A percentile compares a stretch with the other conserved stretches of the same genome.
These are phyloP conservation scores for Nesometra sesokonis DNA, from an alignment of 35 echinoderm and acorn worm species.

Conservation along the genomic window DNA sequence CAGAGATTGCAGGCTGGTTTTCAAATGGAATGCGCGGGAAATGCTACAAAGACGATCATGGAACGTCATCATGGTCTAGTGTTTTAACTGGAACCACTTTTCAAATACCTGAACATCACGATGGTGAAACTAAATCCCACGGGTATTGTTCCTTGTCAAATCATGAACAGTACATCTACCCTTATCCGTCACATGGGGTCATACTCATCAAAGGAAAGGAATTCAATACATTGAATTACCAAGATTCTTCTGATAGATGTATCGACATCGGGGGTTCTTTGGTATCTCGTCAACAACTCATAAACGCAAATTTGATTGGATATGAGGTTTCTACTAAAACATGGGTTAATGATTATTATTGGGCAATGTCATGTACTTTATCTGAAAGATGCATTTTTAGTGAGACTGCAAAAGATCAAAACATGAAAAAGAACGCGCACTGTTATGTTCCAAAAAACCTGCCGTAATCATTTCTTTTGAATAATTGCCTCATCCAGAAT, in stretches of 20 bases:
- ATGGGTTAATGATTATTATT: too few relatives aligned
- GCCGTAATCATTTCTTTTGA: too few relatives aligned
- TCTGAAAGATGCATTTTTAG: too few relatives aligned
- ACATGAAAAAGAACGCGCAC: too few relatives aligned
- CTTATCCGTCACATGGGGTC: background rate
- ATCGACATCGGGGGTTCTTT: background rate
- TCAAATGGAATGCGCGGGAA: too few relatives aligned
- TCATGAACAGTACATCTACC: background rate
- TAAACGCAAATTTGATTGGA: too few relatives aligned
- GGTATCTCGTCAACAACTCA: background rate
- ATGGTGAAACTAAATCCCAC: background rate
- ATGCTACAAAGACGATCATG: background rate
- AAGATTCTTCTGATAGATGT: background rate
- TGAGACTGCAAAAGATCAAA: too few relatives aligned
- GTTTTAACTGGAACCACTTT: background rate
- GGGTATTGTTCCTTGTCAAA: background rate
- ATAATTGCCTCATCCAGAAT: too few relatives aligned
- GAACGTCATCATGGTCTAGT: background rate
- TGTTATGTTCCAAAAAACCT: too few relatives aligned
- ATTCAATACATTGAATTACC: background rate
- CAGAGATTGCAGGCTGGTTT: background rate
- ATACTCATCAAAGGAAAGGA: background rate
- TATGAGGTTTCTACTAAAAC: too few relatives aligned
- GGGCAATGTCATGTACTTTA: too few relatives aligned
- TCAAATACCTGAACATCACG: background rate